A percentile compares a stretch with the other conserved stretches of the same genome.
These are phyloP conservation scores for Anolis sagrei DNA, from an alignment of 2,113 vertebrate species.

Conservation along the genomic window DNA sequence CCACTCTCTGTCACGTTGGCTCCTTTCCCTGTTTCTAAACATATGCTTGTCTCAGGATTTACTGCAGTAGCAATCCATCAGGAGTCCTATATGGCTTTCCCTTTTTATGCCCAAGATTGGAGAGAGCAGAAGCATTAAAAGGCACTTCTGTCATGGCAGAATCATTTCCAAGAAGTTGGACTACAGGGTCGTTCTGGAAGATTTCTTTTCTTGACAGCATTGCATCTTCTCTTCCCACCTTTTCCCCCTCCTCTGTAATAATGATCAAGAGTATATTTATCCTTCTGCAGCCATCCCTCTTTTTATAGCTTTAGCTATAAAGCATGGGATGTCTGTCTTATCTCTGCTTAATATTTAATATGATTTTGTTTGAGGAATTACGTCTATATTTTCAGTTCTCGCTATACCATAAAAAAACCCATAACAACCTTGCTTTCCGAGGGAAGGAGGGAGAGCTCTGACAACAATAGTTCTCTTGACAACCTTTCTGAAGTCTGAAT, in stretches of 20 bases:
- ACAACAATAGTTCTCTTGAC: slow-evolving; percentile 13
- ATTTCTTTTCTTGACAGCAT: background rate
- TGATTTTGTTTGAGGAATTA: slow-evolving; percentile 3
- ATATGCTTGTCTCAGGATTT: slow-evolving; percentile 12
- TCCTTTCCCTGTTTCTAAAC: slow-evolving; percentile 33
- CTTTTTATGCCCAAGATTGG: slow-evolving; percentile 17
- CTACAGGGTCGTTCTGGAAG: background rate
- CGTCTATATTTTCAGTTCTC: slow-evolving; percentile 1
- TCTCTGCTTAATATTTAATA: background rate
- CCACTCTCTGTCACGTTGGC: slow-evolving; percentile 14
- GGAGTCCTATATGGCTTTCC: slow-evolving; percentile 35
- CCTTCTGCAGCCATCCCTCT: background rate
- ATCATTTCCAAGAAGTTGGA: background rate
- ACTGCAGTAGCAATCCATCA: slow-evolving; percentile 9
- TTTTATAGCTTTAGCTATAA: background rate
- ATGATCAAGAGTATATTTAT: background rate
- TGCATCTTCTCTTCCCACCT: background rate
- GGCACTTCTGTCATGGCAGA: background rate
- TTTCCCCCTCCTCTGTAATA: background rate
- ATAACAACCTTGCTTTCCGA: background rate
- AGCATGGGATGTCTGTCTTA: background rate
- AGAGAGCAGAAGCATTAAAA: slow-evolving; percentile 13
- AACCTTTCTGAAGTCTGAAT: background rate
- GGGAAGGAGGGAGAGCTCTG: background rate
- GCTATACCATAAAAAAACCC: background rate